phyloP scores from a whole-genome alignment of 2,113 vertebrate species.

The Daboia siamensis region DNA sequence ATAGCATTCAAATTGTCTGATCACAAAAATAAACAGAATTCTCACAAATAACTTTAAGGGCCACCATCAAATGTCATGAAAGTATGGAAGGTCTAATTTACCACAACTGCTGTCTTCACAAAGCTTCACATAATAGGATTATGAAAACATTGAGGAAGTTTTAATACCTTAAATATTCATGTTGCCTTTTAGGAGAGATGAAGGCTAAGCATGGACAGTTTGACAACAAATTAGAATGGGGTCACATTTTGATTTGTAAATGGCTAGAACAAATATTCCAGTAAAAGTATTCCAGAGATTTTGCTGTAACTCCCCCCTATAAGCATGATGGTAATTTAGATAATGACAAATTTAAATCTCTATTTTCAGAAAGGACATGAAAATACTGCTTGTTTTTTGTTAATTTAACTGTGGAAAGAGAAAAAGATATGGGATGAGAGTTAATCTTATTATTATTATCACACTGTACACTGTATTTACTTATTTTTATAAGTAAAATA shows the following conservation, averaged over 20 bases:
- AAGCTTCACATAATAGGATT: background rate
- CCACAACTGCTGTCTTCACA: background rate
- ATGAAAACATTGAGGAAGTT: background rate
- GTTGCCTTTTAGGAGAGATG: background rate
- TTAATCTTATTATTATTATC: background rate
- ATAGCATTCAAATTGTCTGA: background rate
- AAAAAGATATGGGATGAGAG: background rate
- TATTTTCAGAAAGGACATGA: background rate
- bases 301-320: background rate
- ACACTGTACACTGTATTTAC: background rate
- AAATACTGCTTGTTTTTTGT: background rate
- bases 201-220: background rate
- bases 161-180: background rate
- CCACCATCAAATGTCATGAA: background rate
- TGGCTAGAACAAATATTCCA: background rate
- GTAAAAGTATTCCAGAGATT: background rate
- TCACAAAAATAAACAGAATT: background rate
- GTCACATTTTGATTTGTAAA: background rate
- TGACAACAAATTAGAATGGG: background rate
- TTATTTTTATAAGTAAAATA: no score
- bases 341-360: background rate
- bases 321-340: background rate
- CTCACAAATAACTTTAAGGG: background rate
- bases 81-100: background rate
- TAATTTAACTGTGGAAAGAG: background rate